phyloP scores from a whole-genome alignment of 2,888 invertebrate genomes.

The Tanypteryx hageni region DNA sequence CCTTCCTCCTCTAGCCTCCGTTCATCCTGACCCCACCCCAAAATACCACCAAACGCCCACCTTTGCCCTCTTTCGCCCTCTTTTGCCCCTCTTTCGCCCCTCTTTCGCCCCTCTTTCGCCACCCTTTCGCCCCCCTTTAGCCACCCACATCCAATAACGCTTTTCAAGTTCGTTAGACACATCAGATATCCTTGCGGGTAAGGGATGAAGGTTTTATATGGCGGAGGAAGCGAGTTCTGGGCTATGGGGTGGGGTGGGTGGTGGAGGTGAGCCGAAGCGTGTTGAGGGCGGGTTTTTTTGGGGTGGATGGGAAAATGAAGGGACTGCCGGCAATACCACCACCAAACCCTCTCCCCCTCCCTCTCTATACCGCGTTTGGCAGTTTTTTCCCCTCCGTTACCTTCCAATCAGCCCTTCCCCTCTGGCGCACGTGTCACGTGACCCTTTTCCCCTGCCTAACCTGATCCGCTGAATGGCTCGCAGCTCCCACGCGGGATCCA shows the following conservation, averaged over 20 bases:
- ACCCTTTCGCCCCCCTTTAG: background rate
- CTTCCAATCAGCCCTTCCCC: constrained; percentile 17
- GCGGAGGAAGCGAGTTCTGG: background rate
- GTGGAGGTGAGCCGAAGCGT: background rate
- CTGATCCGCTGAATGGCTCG: background rate
- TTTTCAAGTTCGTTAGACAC: constrained; percentile 63
- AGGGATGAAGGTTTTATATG: constrained; percentile 37
- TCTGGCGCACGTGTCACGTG: constrained; percentile 25
- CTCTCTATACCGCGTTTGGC: background rate
- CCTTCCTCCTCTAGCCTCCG: too few species aligned
- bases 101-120: background rate
- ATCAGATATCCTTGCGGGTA: constrained; percentile 60
- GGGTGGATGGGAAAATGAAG: background rate
- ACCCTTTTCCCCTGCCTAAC: background rate
- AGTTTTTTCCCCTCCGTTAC: constrained; percentile 51
- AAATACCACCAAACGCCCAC: background rate
- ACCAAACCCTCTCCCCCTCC: too few species aligned
- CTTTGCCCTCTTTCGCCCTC: background rate
- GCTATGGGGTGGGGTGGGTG: background rate
- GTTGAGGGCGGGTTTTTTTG: background rate
- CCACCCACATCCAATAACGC: constrained; percentile 57
- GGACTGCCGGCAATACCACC: background rate
- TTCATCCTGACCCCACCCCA: background rate
- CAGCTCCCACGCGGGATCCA: background rate
- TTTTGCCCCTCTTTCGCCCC: background rate